Evolutionary conservation across 1,140 invertebrate species (phyloP).

Genomic region (Zaprionus africanus): DNA sequence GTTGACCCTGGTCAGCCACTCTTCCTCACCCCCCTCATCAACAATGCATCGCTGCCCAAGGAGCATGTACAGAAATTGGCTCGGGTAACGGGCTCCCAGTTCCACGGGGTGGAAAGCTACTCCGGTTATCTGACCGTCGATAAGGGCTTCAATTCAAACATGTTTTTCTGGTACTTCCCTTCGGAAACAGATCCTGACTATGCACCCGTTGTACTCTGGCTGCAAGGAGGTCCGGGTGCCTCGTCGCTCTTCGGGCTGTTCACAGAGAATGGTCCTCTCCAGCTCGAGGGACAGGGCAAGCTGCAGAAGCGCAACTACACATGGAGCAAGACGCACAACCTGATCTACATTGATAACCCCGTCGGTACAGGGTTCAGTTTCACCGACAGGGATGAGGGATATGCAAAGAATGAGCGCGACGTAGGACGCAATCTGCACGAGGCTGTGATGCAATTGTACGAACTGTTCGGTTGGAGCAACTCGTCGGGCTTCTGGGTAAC

Average conservation of each 20-base stretch:
- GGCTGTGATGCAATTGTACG: conserved; percentile 89
- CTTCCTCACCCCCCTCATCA: conserved; percentile 71
- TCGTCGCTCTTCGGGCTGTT: conserved; percentile 93
- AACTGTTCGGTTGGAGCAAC: conserved; percentile 89
- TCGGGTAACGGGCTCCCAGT: conserved; percentile 56
- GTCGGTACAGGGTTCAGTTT: conserved; percentile 93
- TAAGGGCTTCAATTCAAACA: conserved; percentile 90
- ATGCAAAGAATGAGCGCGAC: conserved; percentile 87
- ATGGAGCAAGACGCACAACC: conserved; percentile 90
- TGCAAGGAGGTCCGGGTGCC: conserved; percentile 93
- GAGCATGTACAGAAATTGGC: conserved; percentile 60
- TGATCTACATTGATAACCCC: conserved; percentile 95
- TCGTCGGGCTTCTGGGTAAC: conserved; percentile 90
- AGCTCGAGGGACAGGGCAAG: conserved; percentile 87
- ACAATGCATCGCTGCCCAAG: conserved; percentile 44
- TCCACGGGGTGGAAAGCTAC: conserved; percentile 75
- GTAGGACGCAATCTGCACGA: conserved; percentile 89
- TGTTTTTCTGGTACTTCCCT: conserved; percentile 96
- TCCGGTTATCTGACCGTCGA: conserved; percentile 91
- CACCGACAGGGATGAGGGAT: conserved; percentile 87
- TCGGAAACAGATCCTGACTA: conserved; percentile 85
- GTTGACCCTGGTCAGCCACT: conserved; percentile 77
- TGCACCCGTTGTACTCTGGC: conserved; percentile 92
- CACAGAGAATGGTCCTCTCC: conserved; percentile 92
- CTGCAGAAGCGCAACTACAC: conserved; percentile 87